phyloP scores from a whole-genome alignment of 1,140 invertebrate species.

The Aphaenogaster rudis region DNA sequence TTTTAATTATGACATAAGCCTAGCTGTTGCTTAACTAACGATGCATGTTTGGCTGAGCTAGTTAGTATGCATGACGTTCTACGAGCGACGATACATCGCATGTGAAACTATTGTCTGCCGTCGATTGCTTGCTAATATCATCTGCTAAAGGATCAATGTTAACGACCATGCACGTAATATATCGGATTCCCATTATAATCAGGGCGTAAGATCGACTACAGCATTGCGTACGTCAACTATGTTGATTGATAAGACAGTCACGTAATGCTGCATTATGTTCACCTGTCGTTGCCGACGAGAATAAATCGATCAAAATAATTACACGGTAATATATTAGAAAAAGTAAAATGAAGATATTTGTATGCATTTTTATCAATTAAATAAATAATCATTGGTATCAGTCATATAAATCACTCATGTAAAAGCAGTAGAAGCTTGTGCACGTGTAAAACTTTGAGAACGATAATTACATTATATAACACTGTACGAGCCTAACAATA shows the following conservation, averaged over 20 bases:
- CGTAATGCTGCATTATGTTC: constrained; percentile 45
- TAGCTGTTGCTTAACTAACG: not conserved
- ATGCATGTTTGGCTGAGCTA: not conserved
- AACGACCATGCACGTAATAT: constrained; percentile 55
- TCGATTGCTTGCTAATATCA: constrained; percentile 63
- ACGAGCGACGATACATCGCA: constrained; percentile 29
- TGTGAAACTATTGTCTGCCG: constrained; percentile 49
- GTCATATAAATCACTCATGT: not conserved
- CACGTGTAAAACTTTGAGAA: not conserved
- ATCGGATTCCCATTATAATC: constrained; percentile 63
- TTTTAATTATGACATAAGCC: not conserved
- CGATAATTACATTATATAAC: not conserved
- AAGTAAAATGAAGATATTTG: not conserved
- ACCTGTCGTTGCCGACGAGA: not conserved
- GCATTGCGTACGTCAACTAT: constrained; percentile 37
- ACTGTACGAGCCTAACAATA: not conserved
- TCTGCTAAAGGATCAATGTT: constrained; percentile 59
- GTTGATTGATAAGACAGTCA: constrained; percentile 62
- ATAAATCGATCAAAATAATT: constrained; percentile 33
- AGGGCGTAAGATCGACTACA: constrained; percentile 47
- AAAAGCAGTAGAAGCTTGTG: not conserved
- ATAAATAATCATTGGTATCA: not conserved
- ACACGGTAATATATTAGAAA: not conserved
- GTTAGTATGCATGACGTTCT: constrained; percentile 24
- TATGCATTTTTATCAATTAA: constrained; percentile 1